Evolutionary conservation across 2,888 invertebrate genomes (phyloP), one percentile per base, ranked within the genome.

Genomic region (Synergus laeviventris): DNA sequence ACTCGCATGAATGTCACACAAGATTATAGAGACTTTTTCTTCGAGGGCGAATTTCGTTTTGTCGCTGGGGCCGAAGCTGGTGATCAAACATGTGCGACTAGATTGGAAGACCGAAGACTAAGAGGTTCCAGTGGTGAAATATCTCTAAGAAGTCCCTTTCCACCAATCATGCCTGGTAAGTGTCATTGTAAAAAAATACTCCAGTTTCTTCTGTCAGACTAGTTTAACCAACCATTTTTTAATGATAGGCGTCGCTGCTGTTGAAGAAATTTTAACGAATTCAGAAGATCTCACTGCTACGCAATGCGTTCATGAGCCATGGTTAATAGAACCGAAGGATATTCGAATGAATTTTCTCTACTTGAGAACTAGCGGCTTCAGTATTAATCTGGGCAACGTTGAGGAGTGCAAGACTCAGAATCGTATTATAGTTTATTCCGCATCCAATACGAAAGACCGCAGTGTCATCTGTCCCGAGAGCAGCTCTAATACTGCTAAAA

Each of bases 1-100:
- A 94, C 94, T 16, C 93, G 94, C 89, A 96, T 97, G 97, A 94
- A 95, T 91, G 94, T 96, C 76, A 94, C 95, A 9, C 95, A 96
- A 91, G 95, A 96, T 91, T 95, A 96, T 87, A 93, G 94, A 76
- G 94, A 95, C 87, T 96, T 96, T 90, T 94, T 94, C 87, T 96
- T 96, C 91, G 96, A 96, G 86, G 95, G 94, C 0, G 94, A 94
- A 88, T 95, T 94, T 84, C 94, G 94, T 87, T 95, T 94, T 89
- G 91, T 94, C 70, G 92, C 94, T 0, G 92, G 92, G 62, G 3
- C 78, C 21, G 83, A 87, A 0, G 74, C 80, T 49, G 93, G 92
- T 81, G 92, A 93, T 62, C 91, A 91, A 79, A 90, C 91, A n/a
- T 95, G 95, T 87, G 92, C 94, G 0, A 93, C 94, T 49, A 93